These are phyloP conservation scores for Hylia prasina DNA, from an alignment of 2,113 vertebrate genomes.

Conservation along the genomic window DNA sequence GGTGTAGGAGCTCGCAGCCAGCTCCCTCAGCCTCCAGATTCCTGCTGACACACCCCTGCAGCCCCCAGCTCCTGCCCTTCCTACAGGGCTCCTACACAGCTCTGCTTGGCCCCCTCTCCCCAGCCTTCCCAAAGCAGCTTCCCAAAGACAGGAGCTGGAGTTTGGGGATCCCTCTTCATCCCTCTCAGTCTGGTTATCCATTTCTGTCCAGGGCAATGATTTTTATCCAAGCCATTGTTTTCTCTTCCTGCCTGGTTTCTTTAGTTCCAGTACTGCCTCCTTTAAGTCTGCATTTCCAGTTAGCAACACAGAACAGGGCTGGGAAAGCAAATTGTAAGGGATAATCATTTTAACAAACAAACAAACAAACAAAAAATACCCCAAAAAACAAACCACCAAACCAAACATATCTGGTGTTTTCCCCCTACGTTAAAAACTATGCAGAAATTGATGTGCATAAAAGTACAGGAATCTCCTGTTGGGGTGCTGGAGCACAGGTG, in stretches of 20 bases:
- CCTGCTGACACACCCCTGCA: rapidly evolving
- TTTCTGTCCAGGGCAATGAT: neutral
- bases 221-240: slow-evolving; percentile 30
- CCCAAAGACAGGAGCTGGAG: neutral
- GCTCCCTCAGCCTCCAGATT: neutral
- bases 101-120: rapidly evolving
- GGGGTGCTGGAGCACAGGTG: rapidly evolving
- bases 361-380: neutral
- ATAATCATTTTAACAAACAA: neutral
- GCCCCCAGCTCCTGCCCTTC: neutral
- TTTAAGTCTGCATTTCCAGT: neutral
- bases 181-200: neutral
- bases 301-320: neutral
- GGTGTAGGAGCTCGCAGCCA: rapidly evolving
- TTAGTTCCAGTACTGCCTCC: neutral
- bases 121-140: neutral
- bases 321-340: neutral
- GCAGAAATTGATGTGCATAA: neutral
- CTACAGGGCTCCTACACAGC: rapidly evolving
- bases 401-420: neutral
- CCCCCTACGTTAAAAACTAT: neutral
- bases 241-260: slow-evolving; percentile 20
- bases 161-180: neutral
- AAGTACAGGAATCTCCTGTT: neutral
- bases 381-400: neutral